A percentile compares a stretch with the other conserved stretches of the same genome.
phyloP scores from a whole-genome alignment of 2,797 vertebrate species.

The Loris lydekkerianus region DNA sequence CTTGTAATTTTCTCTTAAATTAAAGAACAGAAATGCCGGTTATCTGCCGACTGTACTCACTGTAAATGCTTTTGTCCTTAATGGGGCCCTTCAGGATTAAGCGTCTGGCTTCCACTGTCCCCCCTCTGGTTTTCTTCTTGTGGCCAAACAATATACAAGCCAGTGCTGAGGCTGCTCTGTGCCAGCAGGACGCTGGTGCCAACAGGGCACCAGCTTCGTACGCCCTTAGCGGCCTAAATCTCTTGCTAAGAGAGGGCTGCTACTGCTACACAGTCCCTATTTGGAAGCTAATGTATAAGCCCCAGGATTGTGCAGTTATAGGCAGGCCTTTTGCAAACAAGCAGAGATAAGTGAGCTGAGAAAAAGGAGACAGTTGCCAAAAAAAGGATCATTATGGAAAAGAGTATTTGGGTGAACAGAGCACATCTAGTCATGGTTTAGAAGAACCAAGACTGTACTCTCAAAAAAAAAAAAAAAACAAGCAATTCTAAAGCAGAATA shows the following conservation, averaged over 20 bases:
- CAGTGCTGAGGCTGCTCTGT: background rate
- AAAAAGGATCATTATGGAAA: conserved; percentile 32
- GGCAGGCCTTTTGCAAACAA: conserved; percentile 24
- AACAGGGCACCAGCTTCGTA: background rate
- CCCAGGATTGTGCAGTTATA: background rate
- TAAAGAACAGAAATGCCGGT: conserved; percentile 14
- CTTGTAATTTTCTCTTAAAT: background rate
- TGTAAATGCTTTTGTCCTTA: conserved; percentile 36
- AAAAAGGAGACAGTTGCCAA: conserved; percentile 31
- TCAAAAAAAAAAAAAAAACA: background rate
- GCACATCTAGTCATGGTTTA: background rate
- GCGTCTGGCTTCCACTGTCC: conserved; percentile 65
- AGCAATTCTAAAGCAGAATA: background rate
- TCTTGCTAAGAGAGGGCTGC: conserved; percentile 39
- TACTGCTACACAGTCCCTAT: conserved; percentile 58
- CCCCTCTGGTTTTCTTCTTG: background rate
- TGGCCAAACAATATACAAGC: conserved; percentile 38
- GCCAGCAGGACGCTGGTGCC: conserved; percentile 29
- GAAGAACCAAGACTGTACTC: background rate
- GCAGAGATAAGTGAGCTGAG: background rate
- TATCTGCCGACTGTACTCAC: background rate
- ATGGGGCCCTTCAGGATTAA: conserved; percentile 17
- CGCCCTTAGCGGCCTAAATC: conserved; percentile 17
- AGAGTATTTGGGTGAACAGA: background rate
- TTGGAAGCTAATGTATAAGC: conserved; percentile 72